Conservation (phyloP, 2,888 invertebrate species). For the Linyphia triangularis region DNA sequence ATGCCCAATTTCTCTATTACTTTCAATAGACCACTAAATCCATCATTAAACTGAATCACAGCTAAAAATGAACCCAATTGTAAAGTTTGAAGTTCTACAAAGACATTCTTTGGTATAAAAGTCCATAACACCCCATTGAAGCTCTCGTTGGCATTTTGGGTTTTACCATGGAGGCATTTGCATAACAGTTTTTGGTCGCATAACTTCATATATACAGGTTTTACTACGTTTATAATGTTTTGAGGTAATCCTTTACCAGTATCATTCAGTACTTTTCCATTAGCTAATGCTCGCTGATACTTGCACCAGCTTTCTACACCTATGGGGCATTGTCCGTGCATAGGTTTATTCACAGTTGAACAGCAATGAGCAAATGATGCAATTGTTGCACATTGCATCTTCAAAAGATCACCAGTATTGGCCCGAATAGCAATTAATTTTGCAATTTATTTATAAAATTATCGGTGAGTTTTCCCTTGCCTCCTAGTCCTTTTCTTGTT, state of each 20-base stretch:
- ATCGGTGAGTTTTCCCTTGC: too few species aligned
- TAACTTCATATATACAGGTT: too few species aligned
- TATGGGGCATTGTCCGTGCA: too few species aligned
- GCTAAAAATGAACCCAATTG: too few species aligned
- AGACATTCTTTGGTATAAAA: background rate
- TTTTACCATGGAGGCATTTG: too few species aligned
- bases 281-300: background rate
- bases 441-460: background rate
- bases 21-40: too few species aligned
- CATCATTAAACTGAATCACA: too few species aligned
- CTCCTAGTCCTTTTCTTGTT: too few species aligned
- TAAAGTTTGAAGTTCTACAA: background rate
- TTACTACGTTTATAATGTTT: too few species aligned
- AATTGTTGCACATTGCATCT: too few species aligned
- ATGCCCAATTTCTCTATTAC: too few species aligned
- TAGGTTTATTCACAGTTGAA: background rate
- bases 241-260: background rate
- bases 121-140: background rate
- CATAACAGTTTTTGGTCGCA: background rate
- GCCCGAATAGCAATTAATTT: background rate
- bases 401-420: background rate
- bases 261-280: background rate
- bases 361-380: background rate
- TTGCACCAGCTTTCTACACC: too few species aligned
- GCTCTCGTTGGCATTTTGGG: background rate